These are phyloP conservation scores for Microplitis manilae DNA, from an alignment of 2,888 invertebrate species.

Conservation along the genomic window DNA sequence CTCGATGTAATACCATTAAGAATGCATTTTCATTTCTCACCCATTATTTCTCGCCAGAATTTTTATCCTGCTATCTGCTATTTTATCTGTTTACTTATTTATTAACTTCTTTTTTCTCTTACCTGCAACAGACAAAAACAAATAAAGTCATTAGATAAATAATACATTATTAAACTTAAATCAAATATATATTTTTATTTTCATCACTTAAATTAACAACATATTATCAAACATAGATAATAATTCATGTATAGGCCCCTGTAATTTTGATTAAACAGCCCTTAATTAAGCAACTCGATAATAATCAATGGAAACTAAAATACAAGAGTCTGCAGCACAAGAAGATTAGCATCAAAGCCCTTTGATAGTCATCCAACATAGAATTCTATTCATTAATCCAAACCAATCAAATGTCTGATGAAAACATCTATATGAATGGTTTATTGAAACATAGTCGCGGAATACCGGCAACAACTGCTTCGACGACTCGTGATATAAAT, in stretches of 20 bases:
- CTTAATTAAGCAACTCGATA: background rate
- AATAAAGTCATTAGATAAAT: background rate
- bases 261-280: too few relatives aligned
- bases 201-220: too few relatives aligned
- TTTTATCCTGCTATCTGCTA: constrained; percentile 14
- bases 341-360: background rate
- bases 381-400: background rate
- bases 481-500: background rate
- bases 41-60: constrained; percentile 26
- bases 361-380: background rate
- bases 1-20: constrained; percentile 49
- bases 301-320: background rate
- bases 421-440: background rate
- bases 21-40: constrained; percentile 35
- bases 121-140: constrained; percentile 54
- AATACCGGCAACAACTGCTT: background rate
- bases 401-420: background rate
- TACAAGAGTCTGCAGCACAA: background rate
- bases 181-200: too few relatives aligned
- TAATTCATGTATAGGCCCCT: too few relatives aligned
- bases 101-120: constrained; percentile 33
- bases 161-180: too few relatives aligned
- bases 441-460: background rate
- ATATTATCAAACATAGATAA: too few relatives aligned
- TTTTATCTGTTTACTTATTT: background rate